Evolutionary conservation across 2,113 vertebrate species (phyloP).

Genomic region (Mesoclemmys tuberculata): DNA sequence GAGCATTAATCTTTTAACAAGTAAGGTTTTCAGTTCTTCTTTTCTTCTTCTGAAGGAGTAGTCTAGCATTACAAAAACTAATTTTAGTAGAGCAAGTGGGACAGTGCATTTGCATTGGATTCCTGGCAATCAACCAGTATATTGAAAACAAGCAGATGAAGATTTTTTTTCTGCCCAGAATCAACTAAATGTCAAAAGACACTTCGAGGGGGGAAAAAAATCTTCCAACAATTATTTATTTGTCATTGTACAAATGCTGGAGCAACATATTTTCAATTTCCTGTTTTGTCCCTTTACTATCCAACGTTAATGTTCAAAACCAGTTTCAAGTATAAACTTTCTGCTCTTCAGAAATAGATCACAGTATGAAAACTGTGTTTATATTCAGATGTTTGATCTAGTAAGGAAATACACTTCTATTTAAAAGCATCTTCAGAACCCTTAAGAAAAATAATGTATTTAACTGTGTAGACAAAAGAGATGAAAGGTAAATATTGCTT

Average conservation of each 20-base stretch:
- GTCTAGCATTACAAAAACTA: not conserved
- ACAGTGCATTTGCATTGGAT: not conserved
- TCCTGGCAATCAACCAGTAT: not conserved
- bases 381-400: conserved; percentile 41
- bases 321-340: conserved; percentile 37
- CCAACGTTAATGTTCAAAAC: not conserved
- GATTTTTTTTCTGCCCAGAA: not conserved
- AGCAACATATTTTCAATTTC: not conserved
- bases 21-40: conserved; percentile 12
- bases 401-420: conserved; percentile 1
- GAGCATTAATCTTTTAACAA: not conserved
- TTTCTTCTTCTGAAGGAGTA: not conserved
- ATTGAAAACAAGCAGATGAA: conserved; percentile 3
- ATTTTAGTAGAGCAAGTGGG: not conserved
- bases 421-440: not conserved
- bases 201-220: not conserved
- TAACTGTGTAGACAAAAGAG: not conserved
- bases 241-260: not conserved
- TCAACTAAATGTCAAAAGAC: not conserved
- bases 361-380: conserved; percentile 28
- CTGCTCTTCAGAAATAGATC: conserved; percentile 55
- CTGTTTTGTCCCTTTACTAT: conserved; percentile 30
- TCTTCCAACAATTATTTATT: conserved; percentile 3
- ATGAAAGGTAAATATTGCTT: not conserved
- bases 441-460: not conserved